Conservation (phyloP, 1,140 invertebrate species). For the Colletes gigas region DNA sequence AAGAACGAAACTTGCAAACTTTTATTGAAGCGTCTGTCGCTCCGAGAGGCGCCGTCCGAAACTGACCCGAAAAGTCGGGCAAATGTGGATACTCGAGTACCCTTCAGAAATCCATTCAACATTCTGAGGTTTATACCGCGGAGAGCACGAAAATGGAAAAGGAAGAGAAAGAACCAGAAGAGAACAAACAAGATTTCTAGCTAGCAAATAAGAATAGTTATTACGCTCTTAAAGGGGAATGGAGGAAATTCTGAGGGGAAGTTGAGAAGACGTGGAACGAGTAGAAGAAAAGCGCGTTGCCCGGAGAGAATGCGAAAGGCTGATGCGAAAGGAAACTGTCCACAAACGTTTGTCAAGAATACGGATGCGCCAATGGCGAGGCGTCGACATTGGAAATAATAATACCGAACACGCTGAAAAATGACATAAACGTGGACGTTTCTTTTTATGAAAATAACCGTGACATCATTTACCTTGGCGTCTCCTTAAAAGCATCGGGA, state of each 20-base stretch:
- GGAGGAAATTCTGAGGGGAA: slow-evolving; percentile 23
- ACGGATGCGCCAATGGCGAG: not conserved
- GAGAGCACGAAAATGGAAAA: not conserved
- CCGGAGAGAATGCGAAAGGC: slow-evolving; percentile 11
- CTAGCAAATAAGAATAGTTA: slow-evolving; percentile 59
- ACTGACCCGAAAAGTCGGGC: slow-evolving; percentile 50
- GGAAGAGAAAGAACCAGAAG: not conserved
- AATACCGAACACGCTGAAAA: slow-evolving; percentile 8
- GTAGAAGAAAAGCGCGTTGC: not conserved
- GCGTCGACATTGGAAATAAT: slow-evolving; percentile 24
- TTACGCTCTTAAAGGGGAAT: slow-evolving; percentile 34
- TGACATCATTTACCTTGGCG: slow-evolving; percentile 8
- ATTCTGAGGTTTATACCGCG: slow-evolving; percentile 15
- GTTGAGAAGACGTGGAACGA: slow-evolving; percentile 9
- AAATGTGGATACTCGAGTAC: slow-evolving; percentile 20
- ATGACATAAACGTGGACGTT: not conserved
- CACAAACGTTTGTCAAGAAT: slow-evolving; percentile 31
- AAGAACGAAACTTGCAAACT: slow-evolving; percentile 45
- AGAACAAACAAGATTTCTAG: slow-evolving; percentile 33
- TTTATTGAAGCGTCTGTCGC: slow-evolving; percentile 50
- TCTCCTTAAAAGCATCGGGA: not conserved
- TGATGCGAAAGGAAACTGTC: slow-evolving; percentile 32
- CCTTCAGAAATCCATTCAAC: slow-evolving; percentile 37
- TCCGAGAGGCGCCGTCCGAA: slow-evolving; percentile 8
- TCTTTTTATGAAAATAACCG: slow-evolving; percentile 18